A percentile compares a stretch with the other conserved stretches of the same genome.
Evolutionary conservation across 2,113 vertebrate species (phyloP).

Genomic region (Empidonax traillii): DNA sequence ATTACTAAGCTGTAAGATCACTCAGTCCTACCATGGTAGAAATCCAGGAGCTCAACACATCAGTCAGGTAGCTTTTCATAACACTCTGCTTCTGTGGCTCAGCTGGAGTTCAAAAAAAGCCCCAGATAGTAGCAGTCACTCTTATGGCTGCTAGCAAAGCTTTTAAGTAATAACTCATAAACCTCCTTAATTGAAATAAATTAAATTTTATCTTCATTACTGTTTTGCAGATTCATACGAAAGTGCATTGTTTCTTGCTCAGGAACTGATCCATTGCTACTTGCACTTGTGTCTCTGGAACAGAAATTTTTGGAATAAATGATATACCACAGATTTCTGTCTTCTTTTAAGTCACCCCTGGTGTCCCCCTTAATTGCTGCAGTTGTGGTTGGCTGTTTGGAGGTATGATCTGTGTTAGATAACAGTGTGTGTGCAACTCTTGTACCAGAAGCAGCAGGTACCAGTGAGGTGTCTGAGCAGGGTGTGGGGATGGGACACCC

Average conservation of each 20-base stretch:
- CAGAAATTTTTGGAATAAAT: slow-evolving; percentile 20
- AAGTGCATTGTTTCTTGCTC: slow-evolving; percentile 46
- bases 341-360: neutral
- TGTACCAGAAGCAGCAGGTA: neutral
- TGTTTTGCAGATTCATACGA: slow-evolving; percentile 61
- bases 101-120: slow-evolving; percentile 13
- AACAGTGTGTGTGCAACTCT: rapidly evolving
- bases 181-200: slow-evolving; percentile 71
- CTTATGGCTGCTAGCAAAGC: slow-evolving; percentile 38
- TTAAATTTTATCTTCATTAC: slow-evolving; percentile 67
- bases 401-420: neutral
- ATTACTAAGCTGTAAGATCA: slow-evolving; percentile 65
- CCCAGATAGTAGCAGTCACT: neutral
- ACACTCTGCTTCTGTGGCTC: slow-evolving; percentile 33
- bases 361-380: neutral
- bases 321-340: neutral
- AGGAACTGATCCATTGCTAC: slow-evolving; percentile 13
- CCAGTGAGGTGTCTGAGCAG: neutral
- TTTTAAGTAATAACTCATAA: slow-evolving; percentile 64
- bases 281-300: slow-evolving; percentile 30
- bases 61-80: slow-evolving; percentile 48
- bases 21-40: slow-evolving; percentile 58
- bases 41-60: slow-evolving; percentile 42
- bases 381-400: neutral
- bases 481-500: neutral